Base-by-base conservation (phyloP, 2,797 vertebrate species). In the Strix occidentalis region DNA sequence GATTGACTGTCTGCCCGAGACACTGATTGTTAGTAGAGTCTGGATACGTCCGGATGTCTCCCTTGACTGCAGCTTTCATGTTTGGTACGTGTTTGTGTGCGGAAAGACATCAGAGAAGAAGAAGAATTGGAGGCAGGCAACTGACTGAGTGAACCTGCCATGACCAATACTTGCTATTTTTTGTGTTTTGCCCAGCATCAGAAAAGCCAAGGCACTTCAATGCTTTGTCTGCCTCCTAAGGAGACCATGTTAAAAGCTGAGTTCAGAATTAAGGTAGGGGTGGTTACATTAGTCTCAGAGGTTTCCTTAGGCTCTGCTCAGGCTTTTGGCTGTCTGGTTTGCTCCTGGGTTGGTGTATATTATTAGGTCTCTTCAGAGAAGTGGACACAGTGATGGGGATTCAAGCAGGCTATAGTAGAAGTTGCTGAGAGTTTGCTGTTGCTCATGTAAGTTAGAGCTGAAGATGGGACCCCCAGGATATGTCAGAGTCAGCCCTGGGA, bases 1-100 rank as follows among this genome's bases (percentile, higher is more conserved):
- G 96, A 79, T 97, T 97, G 97, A 97, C 89, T 87, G 77, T 71
- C 87, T 97, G 97, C 97, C 98, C 98, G 88, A 91, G 87, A 96
- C 95, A 83, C 87, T 87, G 91, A 96, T 96, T 94, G 81, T 88
- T 70, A 83, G 95, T 92, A 81, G 82, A 87, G 94, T 96, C 96
- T 95, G 91, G 88, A 91, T 95, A 93, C 1, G 28, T 96, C 93
- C 92, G 90, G 93, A 87, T 90, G 92, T 96, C 96, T 96, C 96
- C 61, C 77, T 96, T 51, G 65, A 95, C 87, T 95, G 85, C 88
- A 95, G 96, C 96, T 97, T 96, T 96, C 93, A 95, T 89, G 87
- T 96, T 95, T 96, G 88, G 71, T 92, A 53, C 93, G 16, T 96
- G 91, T 96, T 97, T 96, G 97, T 97, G 69, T 87, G 94, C 69